Evolutionary conservation across 2,888 invertebrate species (phyloP).

Genomic region (Onthophagus sagittarius): DNA sequence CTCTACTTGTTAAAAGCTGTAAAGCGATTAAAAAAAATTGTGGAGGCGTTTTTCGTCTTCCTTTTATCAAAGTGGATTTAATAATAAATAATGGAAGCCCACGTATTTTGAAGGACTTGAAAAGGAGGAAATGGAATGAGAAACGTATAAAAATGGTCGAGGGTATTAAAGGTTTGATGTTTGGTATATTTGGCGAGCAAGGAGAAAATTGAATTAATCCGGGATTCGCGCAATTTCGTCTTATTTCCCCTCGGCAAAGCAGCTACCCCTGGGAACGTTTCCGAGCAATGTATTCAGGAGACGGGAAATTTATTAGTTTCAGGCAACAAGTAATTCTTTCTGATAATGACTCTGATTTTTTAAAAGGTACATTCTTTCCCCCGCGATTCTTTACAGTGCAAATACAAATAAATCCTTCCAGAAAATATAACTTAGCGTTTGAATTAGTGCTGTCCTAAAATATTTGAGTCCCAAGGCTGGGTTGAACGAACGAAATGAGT

Average conservation of each 20-base stretch:
- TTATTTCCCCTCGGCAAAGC: background rate
- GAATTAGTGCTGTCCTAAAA: too few species aligned
- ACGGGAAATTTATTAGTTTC: background rate
- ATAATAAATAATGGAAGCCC: background rate
- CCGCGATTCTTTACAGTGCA: background rate
- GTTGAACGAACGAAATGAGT: too few species aligned
- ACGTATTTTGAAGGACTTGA: background rate
- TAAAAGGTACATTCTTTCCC: background rate
- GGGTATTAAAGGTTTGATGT: background rate
- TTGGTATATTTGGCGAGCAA: background rate
- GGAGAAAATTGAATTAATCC: background rate
- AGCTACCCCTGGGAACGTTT: background rate
- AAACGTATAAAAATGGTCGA: background rate
- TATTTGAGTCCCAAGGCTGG: too few species aligned
- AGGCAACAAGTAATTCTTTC: background rate
- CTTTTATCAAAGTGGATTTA: background rate
- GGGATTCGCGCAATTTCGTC: background rate
- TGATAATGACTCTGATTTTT: background rate
- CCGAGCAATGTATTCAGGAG: background rate
- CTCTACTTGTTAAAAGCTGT: background rate
- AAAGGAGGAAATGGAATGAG: background rate
- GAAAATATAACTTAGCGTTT: too few species aligned
- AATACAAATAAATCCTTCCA: too few species aligned
- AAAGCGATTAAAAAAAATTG: background rate
- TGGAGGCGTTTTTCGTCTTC: background rate